Percentiles rank a stretch among this genome's conserved stretches.
These are phyloP conservation scores for Theristicus caerulescens DNA, from an alignment of 2,113 vertebrate species.

Conservation along the genomic window DNA sequence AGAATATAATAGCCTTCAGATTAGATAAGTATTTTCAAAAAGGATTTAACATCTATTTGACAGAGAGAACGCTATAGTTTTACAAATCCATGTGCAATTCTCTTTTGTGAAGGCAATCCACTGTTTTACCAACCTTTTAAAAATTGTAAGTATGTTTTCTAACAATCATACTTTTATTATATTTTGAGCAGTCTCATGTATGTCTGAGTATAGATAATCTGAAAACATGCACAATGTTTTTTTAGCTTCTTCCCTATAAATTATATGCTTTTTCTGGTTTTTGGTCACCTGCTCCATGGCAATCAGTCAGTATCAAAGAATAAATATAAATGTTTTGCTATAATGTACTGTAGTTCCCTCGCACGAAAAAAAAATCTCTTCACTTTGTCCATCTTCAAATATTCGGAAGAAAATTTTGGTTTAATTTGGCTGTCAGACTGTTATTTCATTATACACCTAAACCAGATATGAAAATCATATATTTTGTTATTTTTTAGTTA, in stretches of 20 bases:
- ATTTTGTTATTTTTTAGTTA: neutral
- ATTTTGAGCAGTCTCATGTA: neutral
- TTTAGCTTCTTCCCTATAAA: neutral
- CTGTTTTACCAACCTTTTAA: neutral
- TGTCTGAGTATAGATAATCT: neutral
- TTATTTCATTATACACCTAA: neutral
- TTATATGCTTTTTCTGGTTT: neutral
- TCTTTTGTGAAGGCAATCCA: neutral
- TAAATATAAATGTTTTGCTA: neutral
- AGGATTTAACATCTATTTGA: neutral
- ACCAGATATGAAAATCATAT: neutral
- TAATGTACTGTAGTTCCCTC: neutral
- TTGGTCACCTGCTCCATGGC: neutral
- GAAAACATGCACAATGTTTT: neutral
- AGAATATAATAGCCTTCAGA: neutral
- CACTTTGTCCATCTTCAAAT: neutral
- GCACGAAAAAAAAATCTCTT: neutral
- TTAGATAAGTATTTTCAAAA: neutral
- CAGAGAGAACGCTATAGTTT: neutral
- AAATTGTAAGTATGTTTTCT: neutral
- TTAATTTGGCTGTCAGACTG: neutral
- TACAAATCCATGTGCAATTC: neutral
- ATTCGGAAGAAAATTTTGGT: neutral
- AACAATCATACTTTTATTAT: accelerated
- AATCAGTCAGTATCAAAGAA: neutral